Evolutionary conservation across 2,113 vertebrate genomes (phyloP), one percentile per base, ranked within the genome.

Genomic region (Erpornis zantholeuca): DNA sequence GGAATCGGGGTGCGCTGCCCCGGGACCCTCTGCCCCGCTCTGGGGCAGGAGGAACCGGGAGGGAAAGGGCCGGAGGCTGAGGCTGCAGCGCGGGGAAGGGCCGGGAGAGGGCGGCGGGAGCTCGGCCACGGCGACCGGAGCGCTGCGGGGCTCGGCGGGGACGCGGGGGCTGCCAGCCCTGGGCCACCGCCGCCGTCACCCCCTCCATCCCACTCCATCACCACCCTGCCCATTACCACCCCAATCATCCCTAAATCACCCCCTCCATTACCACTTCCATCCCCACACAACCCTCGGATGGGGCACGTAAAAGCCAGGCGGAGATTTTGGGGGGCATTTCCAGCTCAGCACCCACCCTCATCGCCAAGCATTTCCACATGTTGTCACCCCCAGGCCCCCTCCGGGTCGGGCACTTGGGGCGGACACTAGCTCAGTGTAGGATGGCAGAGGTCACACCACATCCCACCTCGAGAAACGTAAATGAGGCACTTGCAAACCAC

Each of bases 71-170:
- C 16, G 24, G 54, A 35, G 71, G 49, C 7, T 38, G 17, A 70
- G 8, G 85, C 35, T 92, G 95, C 94, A 94, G 86, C 45, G 75
- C 83, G 23, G 56, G 16, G 23, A 64, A 20, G 14, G 29, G 50
- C 95, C 95, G 57, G 89, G 75, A 96, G 95, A 79, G 92, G 95
- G 95, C 94, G 36, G n/a, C 53, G 22, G 70, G 86, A 94, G 76
- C 76, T 11, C 86, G 19, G 61, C 15, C 76, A 65, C 59, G 8
- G 82, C 56, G 6, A 49, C 28, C 23, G 50, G 64, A n/a, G 66
- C 31, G 14, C 31, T 4, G 33, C 45, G 33, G 53, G 56, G 52
- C 36, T 33, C 25, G 47, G 64, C 3, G 42, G 40, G 50, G 47
- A 12, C 31, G 38, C 18, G 12, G 33, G 38, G 53, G 11, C 72